Percentiles rank a stretch among this genome's conserved stretches.
Evolutionary conservation across 2,888 invertebrate species (phyloP).

Genomic region (Xanthostigma xanthostigma): DNA sequence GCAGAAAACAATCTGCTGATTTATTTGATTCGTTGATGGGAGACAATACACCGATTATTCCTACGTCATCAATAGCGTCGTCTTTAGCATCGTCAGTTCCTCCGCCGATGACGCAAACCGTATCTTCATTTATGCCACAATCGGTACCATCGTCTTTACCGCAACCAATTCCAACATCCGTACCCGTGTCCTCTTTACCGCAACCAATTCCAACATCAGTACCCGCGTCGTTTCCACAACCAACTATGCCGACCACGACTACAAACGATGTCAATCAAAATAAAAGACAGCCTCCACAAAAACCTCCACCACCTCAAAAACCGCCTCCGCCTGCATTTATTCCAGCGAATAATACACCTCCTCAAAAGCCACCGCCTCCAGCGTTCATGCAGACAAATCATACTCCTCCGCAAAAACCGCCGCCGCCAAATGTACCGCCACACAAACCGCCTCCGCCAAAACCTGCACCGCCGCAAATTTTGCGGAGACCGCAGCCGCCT

Average conservation of each 20-base stretch:
- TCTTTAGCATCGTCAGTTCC: constrained; percentile 23
- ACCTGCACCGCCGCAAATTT: constrained; percentile 16
- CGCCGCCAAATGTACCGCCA: constrained; percentile 19
- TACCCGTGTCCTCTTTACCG: constrained; percentile 30
- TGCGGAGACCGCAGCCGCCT: constrained; percentile 17
- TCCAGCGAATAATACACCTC: background rate
- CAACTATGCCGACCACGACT: constrained; percentile 22
- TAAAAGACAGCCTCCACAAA: constrained; percentile 16
- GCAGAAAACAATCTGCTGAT: background rate
- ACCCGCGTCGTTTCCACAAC: constrained; percentile 31
- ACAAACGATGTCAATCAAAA: constrained; percentile 7
- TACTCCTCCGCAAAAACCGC: constrained; percentile 9
- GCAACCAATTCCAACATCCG: constrained; percentile 31
- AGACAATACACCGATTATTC: too few relatives aligned
- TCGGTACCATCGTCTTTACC: constrained; percentile 17
- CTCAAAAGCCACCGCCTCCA: constrained; percentile 1
- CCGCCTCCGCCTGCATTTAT: constrained; percentile 16
- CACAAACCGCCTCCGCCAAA: constrained; percentile 23
- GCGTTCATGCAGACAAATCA: constrained; percentile 6
- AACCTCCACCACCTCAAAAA: constrained; percentile 20
- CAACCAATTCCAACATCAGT: constrained; percentile 32
- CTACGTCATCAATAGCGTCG: too few relatives aligned
- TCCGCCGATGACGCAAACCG: constrained; percentile 23
- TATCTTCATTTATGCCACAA: constrained; percentile 29
- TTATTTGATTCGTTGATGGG: too few relatives aligned